Conservation (phyloP, 2,797 vertebrate genomes). For the Hoplostethus mediterraneus region DNA sequence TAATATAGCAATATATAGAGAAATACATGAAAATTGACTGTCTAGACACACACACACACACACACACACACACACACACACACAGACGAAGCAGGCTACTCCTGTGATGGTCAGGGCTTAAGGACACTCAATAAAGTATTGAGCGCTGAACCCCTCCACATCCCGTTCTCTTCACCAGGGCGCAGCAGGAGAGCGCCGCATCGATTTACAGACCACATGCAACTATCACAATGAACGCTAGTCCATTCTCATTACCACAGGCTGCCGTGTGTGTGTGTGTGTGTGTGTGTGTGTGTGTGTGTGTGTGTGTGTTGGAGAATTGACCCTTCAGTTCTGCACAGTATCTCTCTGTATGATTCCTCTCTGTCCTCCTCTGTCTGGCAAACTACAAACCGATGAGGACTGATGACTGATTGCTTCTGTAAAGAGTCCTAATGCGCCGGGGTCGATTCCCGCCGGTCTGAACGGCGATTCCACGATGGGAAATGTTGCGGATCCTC, state of each 20-base stretch:
- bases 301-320: background rate
- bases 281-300: conserved; percentile 9
- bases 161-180: conserved; percentile 47
- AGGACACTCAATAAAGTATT: conserved; percentile 75
- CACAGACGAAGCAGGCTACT: conserved; percentile 38
- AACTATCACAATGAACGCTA: conserved; percentile 55
- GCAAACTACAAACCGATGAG: conserved; percentile 14
- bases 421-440: background rate
- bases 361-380: background rate
- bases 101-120: conserved; percentile 49
- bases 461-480: conserved; percentile 27
- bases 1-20: conserved; percentile 30
- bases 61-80: conserved; percentile 34
- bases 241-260: conserved; percentile 40
- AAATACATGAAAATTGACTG: conserved; percentile 28
- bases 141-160: conserved; percentile 43
- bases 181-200: conserved; percentile 54
- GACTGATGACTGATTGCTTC: too few relatives aligned
- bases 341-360: background rate
- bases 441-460: conserved; percentile 1
- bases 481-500: conserved; percentile 36
- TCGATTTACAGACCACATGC: conserved; percentile 71
- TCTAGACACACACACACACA: background rate
- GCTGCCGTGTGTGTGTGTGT: conserved; percentile 11
- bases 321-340: background rate